Conservation (phyloP, 2,797 vertebrate species). For the Mycteria americana region DNA sequence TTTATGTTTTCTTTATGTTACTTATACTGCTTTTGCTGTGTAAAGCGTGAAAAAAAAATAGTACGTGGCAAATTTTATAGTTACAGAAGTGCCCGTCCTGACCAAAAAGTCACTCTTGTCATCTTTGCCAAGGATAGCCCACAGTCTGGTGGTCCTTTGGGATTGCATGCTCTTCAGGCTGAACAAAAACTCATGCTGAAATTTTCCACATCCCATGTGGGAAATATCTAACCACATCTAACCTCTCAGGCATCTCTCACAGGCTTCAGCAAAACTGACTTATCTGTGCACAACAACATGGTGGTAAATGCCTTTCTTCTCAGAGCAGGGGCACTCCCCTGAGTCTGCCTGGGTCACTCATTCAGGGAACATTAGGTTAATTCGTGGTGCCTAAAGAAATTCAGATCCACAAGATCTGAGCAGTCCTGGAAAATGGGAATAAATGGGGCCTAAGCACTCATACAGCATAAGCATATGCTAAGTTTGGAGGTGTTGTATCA, state of each 20-base stretch:
- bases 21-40: not conserved
- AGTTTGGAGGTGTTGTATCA: not conserved
- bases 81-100: not conserved
- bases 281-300: not conserved
- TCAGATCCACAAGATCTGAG: not conserved
- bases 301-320: not conserved
- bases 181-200: not conserved
- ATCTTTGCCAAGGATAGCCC: not conserved
- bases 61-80: not conserved
- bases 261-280: not conserved
- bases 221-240: not conserved
- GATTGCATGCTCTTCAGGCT: not conserved
- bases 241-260: not conserved
- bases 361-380: not conserved
- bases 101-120: not conserved
- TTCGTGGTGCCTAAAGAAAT: not conserved
- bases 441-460: not conserved
- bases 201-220: not conserved
- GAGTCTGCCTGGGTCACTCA: not conserved
- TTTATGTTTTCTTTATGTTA: not conserved
- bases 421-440: not conserved
- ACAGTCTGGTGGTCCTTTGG: not conserved
- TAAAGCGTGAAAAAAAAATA: not conserved
- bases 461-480: accelerated
- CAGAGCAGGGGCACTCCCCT: not conserved